phyloP scores from a whole-genome alignment of 1,140 invertebrate genomes.

The Drosophila truncata region DNA sequence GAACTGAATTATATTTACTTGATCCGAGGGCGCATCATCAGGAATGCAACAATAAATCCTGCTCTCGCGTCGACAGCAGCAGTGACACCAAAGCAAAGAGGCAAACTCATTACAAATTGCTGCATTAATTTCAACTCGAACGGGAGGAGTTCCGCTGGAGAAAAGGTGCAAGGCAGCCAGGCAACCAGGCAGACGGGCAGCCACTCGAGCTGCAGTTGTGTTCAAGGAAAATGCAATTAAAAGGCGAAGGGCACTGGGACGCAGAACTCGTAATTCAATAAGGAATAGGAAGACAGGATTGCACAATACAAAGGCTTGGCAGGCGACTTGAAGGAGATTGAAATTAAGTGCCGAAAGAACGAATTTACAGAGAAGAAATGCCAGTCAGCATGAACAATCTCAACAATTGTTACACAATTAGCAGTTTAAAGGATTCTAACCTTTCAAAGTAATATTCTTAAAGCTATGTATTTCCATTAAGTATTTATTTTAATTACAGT shows the following conservation, averaged over 20 bases:
- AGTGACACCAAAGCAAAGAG: slow-evolving; percentile 44
- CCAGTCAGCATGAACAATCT: not conserved
- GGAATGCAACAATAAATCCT: slow-evolving; percentile 73
- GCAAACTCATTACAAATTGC: slow-evolving; percentile 82
- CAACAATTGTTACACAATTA: not conserved
- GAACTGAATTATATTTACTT: slow-evolving; percentile 44
- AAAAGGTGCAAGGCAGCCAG: slow-evolving; percentile 17
- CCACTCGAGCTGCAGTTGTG: slow-evolving; percentile 69
- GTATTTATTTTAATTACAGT: not conserved
- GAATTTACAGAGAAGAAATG: slow-evolving; percentile 18
- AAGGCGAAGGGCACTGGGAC: slow-evolving; percentile 49
- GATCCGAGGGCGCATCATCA: slow-evolving; percentile 22
- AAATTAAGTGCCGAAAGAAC: slow-evolving; percentile 72
- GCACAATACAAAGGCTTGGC: slow-evolving; percentile 60
- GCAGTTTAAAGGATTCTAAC: not conserved
- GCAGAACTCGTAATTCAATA: slow-evolving; percentile 70
- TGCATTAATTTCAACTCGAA: slow-evolving; percentile 79
- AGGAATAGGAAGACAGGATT: slow-evolving; percentile 56
- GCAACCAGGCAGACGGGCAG: not conserved
- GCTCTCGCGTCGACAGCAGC: slow-evolving; percentile 43
- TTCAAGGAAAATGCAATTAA: slow-evolving; percentile 77
- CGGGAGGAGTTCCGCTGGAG: slow-evolving; percentile 24
- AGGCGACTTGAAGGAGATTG: slow-evolving; percentile 49
- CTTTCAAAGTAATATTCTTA: not conserved
- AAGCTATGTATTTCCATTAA: too few relatives aligned